Evolutionary conservation across 1,140 invertebrate genomes (phyloP).

Genomic region (Anoplolepis gracilipes): DNA sequence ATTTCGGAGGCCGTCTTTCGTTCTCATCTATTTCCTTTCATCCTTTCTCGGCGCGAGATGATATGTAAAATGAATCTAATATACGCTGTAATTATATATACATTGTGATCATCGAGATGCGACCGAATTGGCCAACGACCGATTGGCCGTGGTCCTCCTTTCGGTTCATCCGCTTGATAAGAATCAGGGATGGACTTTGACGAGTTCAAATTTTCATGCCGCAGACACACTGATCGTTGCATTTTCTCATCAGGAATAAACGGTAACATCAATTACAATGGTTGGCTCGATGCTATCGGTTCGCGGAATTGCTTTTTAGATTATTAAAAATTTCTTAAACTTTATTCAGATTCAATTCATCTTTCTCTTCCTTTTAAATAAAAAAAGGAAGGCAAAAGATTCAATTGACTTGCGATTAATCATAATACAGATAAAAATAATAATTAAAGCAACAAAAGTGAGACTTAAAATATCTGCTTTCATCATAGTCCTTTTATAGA

Average conservation of each 20-base stretch:
- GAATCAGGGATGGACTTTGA: not conserved
- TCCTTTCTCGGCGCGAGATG: constrained; percentile 67
- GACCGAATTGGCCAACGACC: constrained; percentile 55
- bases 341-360: not conserved
- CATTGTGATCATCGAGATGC: constrained; percentile 66
- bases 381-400: not conserved
- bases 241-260: constrained; percentile 7
- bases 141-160: constrained; percentile 5
- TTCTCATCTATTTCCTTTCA: constrained; percentile 68
- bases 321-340: not conserved
- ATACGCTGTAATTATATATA: constrained; percentile 60
- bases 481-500: not conserved
- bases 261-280: not conserved
- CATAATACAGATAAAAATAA: not conserved
- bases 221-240: not conserved
- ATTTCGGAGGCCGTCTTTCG: constrained; percentile 65
- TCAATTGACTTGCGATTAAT: not conserved
- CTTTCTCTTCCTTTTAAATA: not conserved
- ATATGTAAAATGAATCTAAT: constrained; percentile 65
- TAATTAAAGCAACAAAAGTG: not conserved
- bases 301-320: not conserved
- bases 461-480: not conserved
- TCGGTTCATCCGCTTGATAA: constrained; percentile 13
- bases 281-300: not conserved
- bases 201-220: constrained; percentile 33